These are phyloP conservation scores for Prolemur simus DNA, from an alignment of 2,113 vertebrate species.

Conservation along the genomic window DNA sequence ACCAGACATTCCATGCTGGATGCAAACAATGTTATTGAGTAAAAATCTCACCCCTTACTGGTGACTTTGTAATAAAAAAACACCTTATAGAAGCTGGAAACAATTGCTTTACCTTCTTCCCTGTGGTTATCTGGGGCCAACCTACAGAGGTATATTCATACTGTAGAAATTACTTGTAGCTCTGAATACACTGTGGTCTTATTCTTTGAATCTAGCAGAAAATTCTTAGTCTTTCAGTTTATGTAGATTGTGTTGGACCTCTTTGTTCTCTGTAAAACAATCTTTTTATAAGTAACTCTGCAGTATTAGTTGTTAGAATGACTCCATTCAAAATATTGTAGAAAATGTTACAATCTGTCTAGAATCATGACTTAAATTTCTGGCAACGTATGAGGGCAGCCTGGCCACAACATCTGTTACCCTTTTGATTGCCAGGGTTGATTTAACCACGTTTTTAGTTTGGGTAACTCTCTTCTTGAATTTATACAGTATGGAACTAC, in stretches of 20 bases:
- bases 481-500: neutral
- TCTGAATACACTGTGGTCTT: neutral
- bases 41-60: constrained; percentile 35
- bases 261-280: neutral
- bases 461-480: neutral
- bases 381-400: neutral
- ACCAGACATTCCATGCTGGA: neutral
- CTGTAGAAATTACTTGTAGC: neutral
- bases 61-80: constrained; percentile 49
- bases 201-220: neutral
- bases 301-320: neutral
- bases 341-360: constrained; percentile 41
- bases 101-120: neutral
- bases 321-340: neutral
- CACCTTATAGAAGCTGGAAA: neutral
- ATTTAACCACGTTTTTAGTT: neutral
- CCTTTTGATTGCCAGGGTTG: constrained; percentile 3
- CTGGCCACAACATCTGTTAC: constrained; percentile 39
- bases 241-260: neutral
- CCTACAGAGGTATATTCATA: neutral
- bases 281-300: neutral
- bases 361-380: constrained; percentile 45
- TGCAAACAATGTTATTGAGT: neutral
- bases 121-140: constrained; percentile 6
- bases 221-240: neutral